Base-by-base conservation (phyloP, 2,113 vertebrate genomes). In the Clupea harengus region DNA sequence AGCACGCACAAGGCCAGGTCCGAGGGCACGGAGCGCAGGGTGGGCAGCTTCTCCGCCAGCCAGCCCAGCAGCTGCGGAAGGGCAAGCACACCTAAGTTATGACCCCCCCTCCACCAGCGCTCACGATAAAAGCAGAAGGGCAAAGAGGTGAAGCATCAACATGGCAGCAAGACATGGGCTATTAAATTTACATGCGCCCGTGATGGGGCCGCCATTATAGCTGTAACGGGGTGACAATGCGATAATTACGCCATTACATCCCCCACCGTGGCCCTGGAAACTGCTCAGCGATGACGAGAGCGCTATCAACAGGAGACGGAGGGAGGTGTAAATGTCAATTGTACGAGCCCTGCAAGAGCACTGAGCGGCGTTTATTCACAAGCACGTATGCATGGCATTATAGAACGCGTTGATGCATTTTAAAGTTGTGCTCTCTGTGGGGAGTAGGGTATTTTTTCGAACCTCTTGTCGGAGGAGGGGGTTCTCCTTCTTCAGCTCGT, bases 381-480 rank as follows among this genome's bases (percentile, higher is more conserved):
- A 7, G 60, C 60, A 67, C 60, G n/a, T 11, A n/a, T 67, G n/a
- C 8, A 10, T 7, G n/a, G 60, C 60, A 67, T 67, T 67, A 67
- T 6, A 67, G 6, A 25, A 28, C n/a, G 11, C 6, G 57, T 6
- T 25, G 6, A 67, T 25, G 22, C n/a, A 25, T 67, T 28, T 60
- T 22, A 57, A 20, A 57, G 18, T 22, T 28, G 8, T 10, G 5
- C 0, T 11, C 60, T 22, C 18, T 0, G 54, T 22, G 54, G 54
- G 13, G 18, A 4, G 47, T 47, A n/a, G 50, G 50, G 81, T 9
- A 82, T 20, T 22, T 32, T 15, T 57, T 0, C 8, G 0, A 91
- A 98, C 98, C 97, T 99, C 98, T 94, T 99, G 98, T 75, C 98
- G 95, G 50, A 99, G 92, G 88, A 97, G 99, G 86, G 98, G 98